A percentile compares a stretch with the other conserved stretches of the same genome.
Evolutionary conservation across 2,888 invertebrate genomes (phyloP).

Genomic region (Plebejus anna): DNA sequence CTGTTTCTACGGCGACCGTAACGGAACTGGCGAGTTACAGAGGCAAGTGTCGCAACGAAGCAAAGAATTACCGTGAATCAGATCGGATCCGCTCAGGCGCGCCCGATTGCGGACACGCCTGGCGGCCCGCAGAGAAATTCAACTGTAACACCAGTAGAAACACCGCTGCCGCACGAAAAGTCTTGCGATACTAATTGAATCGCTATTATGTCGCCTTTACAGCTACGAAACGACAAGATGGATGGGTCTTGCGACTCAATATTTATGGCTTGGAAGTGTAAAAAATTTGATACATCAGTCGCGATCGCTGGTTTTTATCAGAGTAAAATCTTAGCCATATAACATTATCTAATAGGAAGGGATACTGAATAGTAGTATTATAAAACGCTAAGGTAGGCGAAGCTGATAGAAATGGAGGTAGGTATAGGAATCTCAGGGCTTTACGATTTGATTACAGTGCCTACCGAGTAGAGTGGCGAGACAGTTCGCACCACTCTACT

Average conservation of each 20-base stretch:
- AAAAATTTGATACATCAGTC: background rate
- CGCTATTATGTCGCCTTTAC: slow-evolving; percentile 50
- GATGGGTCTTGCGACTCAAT: background rate
- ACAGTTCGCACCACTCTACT: too few relatives aligned
- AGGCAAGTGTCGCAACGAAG: slow-evolving; percentile 60
- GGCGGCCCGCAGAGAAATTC: slow-evolving; percentile 71
- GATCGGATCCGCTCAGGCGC: slow-evolving; percentile 72
- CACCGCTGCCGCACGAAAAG: slow-evolving; percentile 46
- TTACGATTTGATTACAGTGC: too few relatives aligned
- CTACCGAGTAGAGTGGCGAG: too few relatives aligned
- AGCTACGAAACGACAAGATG: background rate
- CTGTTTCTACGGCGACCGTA: slow-evolving; percentile 6
- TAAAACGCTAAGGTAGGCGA: too few relatives aligned
- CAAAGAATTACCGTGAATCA: slow-evolving; percentile 63
- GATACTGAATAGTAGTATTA: too few relatives aligned
- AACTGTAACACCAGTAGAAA: slow-evolving; percentile 66
- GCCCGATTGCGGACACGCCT: slow-evolving; percentile 75
- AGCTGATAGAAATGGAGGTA: too few relatives aligned
- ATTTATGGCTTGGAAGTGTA: background rate
- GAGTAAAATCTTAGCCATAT: background rate
- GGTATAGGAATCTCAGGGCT: too few relatives aligned
- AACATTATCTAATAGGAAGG: background rate
- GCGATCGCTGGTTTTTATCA: background rate
- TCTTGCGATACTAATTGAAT: slow-evolving; percentile 70
- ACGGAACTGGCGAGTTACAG: slow-evolving; percentile 53